These are phyloP conservation scores for Pachydiplax longipennis DNA, from an alignment of 2,888 invertebrate genomes.

Conservation along the genomic window DNA sequence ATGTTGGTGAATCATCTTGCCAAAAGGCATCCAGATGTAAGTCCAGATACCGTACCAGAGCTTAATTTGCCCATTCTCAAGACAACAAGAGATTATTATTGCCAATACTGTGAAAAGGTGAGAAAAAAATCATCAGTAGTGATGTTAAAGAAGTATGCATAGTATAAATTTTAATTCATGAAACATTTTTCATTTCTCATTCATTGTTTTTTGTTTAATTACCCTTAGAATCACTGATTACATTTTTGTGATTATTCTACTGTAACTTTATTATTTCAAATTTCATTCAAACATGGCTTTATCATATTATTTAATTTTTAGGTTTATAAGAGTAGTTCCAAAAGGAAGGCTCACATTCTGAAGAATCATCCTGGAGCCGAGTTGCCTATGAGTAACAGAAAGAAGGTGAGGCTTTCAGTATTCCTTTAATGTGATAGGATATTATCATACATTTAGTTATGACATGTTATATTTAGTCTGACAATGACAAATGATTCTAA, in stretches of 20 bases:
- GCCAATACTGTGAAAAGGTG: conserved; percentile 82
- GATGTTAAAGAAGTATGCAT: neutral
- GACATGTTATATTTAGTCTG: too few relatives aligned
- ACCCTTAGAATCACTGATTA: neutral
- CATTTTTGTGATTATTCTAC: neutral
- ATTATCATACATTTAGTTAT: too few relatives aligned
- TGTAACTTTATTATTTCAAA: neutral
- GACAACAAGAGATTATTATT: conserved; percentile 80
- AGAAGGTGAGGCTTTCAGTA: conserved; percentile 53
- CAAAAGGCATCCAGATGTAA: conserved; percentile 74
- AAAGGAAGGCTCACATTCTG: conserved; percentile 81
- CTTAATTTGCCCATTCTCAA: conserved; percentile 79
- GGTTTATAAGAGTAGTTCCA: conserved; percentile 84
- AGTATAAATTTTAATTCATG: neutral
- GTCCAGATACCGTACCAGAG: conserved; percentile 73
- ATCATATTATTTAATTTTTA: conserved; percentile 51
- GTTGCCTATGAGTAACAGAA: conserved; percentile 62
- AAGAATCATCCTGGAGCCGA: conserved; percentile 84
- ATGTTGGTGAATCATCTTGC: conserved; percentile 87
- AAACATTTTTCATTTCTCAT: neutral
- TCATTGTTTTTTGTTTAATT: neutral
- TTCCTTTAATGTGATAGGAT: neutral
- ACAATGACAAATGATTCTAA: neutral
- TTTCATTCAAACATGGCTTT: neutral
- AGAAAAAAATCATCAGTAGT: neutral